Percentiles rank a stretch among this genome's conserved stretches.
Conservation (phyloP, 2,113 vertebrate genomes). For the Canis aureus region DNA sequence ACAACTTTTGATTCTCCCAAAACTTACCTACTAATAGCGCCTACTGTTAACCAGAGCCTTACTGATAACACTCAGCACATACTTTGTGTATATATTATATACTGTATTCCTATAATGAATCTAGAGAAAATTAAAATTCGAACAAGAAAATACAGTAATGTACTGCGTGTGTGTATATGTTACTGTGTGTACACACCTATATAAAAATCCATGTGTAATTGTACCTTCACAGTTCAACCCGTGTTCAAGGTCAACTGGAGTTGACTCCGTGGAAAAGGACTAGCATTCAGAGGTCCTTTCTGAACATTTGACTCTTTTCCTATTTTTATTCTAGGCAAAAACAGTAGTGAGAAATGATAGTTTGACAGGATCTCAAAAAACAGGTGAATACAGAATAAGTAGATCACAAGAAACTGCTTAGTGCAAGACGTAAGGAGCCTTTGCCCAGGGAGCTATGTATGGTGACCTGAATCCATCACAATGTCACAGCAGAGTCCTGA, state of each 20-base stretch:
- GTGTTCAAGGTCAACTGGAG: background rate
- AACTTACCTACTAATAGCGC: background rate
- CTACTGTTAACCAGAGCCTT: background rate
- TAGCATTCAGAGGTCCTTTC: background rate
- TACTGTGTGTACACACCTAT: too few relatives aligned
- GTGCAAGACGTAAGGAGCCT: background rate
- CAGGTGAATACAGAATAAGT: background rate
- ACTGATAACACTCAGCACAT: background rate
- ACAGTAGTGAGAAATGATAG: background rate
- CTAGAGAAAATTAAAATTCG: background rate
- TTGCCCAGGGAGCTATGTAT: background rate
- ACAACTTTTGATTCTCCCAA: background rate
- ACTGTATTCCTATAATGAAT: background rate
- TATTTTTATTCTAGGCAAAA: constrained; percentile 20
- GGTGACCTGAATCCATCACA: background rate
- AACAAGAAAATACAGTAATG: background rate
- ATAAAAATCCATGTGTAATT: background rate
- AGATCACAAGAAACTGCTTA: background rate
- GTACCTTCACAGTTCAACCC: background rate
- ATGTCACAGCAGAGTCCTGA: background rate
- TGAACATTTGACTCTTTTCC: background rate
- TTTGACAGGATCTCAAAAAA: background rate
- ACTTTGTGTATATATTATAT: background rate
- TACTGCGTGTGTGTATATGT: too few relatives aligned
- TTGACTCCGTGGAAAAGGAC: background rate